Evolutionary conservation across 2,797 vertebrate genomes (phyloP).

Genomic region (Rhinophrynus dorsalis): DNA sequence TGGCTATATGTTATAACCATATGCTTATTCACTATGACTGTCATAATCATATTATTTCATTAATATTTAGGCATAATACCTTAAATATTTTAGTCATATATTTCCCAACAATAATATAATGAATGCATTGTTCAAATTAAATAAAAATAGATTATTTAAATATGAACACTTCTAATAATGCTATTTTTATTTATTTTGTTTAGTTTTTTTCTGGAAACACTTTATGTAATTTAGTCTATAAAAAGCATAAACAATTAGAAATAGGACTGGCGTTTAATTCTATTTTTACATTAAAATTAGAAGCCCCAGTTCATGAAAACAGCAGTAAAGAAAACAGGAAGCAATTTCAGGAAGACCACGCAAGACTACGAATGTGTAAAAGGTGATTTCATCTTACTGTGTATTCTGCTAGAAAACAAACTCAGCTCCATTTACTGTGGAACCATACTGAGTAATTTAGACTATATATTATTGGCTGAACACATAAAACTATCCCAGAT

Average conservation of each 20-base stretch:
- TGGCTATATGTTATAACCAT: too few relatives aligned
- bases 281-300: slow-evolving; percentile 33
- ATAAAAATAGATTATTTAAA: too few relatives aligned
- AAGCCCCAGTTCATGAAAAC: slow-evolving; percentile 13
- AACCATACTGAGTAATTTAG: slow-evolving; percentile 18
- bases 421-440: slow-evolving; percentile 13
- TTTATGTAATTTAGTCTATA: neutral
- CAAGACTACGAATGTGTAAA: slow-evolving; percentile 36
- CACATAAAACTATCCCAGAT: neutral
- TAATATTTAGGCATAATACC: too few relatives aligned
- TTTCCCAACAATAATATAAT: too few relatives aligned
- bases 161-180: neutral
- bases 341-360: slow-evolving; percentile 23
- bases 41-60: too few relatives aligned
- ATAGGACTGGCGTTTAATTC: slow-evolving; percentile 18
- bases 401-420: slow-evolving; percentile 35
- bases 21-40: too few relatives aligned
- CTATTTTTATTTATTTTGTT: neutral
- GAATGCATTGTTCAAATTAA: too few relatives aligned
- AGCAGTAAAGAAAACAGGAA: slow-evolving; percentile 34
- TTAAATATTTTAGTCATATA: too few relatives aligned
- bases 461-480: neutral
- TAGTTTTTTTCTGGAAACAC: neutral
- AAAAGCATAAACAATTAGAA: slow-evolving; percentile 12
- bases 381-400: slow-evolving; percentile 20